Base-by-base conservation (phyloP, 2,113 vertebrate species). In the Pseudorhombus dupliciocellatus region DNA sequence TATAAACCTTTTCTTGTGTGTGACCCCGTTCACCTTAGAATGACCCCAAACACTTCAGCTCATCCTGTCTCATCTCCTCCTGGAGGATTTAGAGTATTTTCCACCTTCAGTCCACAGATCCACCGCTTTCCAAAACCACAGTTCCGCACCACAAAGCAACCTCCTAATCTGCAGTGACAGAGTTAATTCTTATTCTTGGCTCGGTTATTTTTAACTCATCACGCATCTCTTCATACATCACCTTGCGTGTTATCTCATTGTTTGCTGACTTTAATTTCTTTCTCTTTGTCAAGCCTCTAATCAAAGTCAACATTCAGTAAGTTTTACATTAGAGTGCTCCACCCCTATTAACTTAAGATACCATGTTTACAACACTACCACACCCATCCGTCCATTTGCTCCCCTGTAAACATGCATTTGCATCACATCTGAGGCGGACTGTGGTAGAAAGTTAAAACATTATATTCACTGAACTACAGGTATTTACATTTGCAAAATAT, bases 341-440 rank as follows among this genome's bases (percentile, higher is more conserved):
- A 2, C 52, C 60, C 37, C 26, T 25, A n/a, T 68, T 50, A 2
- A 66, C 28, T 8, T 28, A 2, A 54, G 21, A 21, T 66, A 44
- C 40, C 18, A 15, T 44, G 12, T 44, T 75, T 77, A 68, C 57
- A 16, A 5, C 28, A 20, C 11, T 24, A 34, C 48, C 40, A 76
- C 78, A 60, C 72, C 56, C 5, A 0, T 42, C 65, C 65, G 6
- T 18, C 7, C 0, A 28, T 18, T 12, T 21, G n/a, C 2, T 66
- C 10, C 3, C 0, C 48, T 24, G 24, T 60, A 55, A 31, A 67
- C 26, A 9, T 37, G 9, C 34, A 12, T 37, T 37, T 53, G 7
- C 11, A 0, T 26, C 21, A 48, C 1, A 18, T 67, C 5, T 2
- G 37, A 14, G 44, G 44, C 4, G 5, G 26, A 28, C 5, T 2